Percentiles rank a stretch among this genome's conserved stretches.
These are phyloP conservation scores for Hylaeus anthracinus DNA, from an alignment of 1,140 invertebrate genomes.

Conservation along the genomic window DNA sequence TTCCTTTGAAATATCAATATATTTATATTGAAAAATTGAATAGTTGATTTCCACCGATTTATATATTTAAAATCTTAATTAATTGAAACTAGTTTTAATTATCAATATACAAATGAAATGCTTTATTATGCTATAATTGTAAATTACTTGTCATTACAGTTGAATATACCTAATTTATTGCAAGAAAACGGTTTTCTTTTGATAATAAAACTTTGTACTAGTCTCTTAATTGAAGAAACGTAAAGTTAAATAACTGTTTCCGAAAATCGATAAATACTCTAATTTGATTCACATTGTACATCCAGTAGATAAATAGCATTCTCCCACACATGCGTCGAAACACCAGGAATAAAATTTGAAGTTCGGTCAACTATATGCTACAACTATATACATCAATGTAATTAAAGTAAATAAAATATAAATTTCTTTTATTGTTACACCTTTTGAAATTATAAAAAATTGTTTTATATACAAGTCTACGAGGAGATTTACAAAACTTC, in stretches of 20 bases:
- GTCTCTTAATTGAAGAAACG: not conserved
- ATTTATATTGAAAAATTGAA: not conserved
- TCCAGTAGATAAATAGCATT: not conserved
- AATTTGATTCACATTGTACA: constrained; percentile 13
- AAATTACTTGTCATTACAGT: not conserved
- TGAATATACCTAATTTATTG: too few relatives aligned
- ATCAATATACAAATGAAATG: not conserved
- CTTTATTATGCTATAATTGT: not conserved
- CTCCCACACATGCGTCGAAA: not conserved
- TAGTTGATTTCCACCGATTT: not conserved
- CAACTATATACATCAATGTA: not conserved
- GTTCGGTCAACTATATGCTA: not conserved
- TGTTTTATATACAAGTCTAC: constrained; percentile 8
- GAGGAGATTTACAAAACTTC: not conserved
- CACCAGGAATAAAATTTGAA: not conserved
- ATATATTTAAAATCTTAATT: not conserved
- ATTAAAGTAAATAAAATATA: not conserved
- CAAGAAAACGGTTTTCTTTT: not conserved
- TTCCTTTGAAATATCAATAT: not conserved
- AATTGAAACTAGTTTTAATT: not conserved
- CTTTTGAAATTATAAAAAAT: constrained; percentile 17
- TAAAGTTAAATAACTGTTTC: not conserved
- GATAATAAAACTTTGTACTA: not conserved
- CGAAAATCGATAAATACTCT: constrained; percentile 27
- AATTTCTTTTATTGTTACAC: constrained; percentile 1